Evolutionary conservation across 2,888 invertebrate genomes (phyloP), one percentile per base, ranked within the genome.

Genomic region (Scelioninae gen. 2): DNA sequence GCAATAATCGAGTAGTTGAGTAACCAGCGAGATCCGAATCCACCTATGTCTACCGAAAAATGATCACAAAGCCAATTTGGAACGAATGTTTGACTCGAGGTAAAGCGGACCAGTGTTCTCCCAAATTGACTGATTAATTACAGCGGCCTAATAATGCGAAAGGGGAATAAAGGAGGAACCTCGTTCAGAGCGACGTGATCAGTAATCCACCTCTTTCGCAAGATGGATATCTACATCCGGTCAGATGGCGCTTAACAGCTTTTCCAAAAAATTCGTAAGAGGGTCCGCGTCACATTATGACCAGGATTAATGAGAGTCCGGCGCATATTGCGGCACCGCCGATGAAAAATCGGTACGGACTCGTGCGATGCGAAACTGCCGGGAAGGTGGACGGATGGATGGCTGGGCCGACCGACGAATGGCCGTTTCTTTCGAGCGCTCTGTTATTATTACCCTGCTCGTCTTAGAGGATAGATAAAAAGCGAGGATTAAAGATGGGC

Each of bases 361-460:
- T 69, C 28, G 48, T 71, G 77, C 25, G 75, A 81, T 79, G 79
- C 76, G 80, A 82, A 81, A 78, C 22, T 1, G 18, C 79, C 80
- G 80, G 77, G 45, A 55, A 76, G 74, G 76, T 67, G 73, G 75
- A 79, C 75, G 78, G 77, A 80, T 77, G 72, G 79, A 79, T 78
- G 74, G 78, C 73, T 73, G 78, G 73, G 74, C 73, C 73, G 76
- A 80, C 75, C 78, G 75, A 82, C 77, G 82, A 78, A 81, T 76
- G 80, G 80, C 69, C 79, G 81, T 81, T 82, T 80, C 83, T 82
- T 82, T 81, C 75, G 78, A 80, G 76, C 78, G 81, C 83, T 85
- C 83, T 85, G 85, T 86, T 86, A 85, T 86, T 86, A 86, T 81
- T 60, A 53, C 35, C 75, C 77, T 73, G 72, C 58, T 76, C 76